Base-by-base conservation (phyloP, 1,140 invertebrate genomes). In the Diprion similis region DNA sequence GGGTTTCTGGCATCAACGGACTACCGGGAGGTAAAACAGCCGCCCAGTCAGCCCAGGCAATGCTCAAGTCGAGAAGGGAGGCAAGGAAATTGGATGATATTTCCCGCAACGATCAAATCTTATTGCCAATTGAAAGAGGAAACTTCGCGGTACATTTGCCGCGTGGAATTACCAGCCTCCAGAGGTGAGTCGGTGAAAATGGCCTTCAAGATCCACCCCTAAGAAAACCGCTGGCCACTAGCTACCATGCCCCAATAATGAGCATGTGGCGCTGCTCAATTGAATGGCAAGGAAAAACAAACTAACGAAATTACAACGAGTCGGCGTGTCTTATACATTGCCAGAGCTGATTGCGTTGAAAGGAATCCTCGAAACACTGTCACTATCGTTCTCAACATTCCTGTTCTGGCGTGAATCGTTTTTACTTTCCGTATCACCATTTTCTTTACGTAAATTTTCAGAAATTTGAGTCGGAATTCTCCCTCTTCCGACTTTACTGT, bases 81-180 rank as follows among this genome's bases (percentile, higher is more conserved):
- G 78, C 83, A 86, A 84, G 84, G 82, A 87, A 86, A 87, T 86
- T 87, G 86, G 84, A 86, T 82, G 85, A 86, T 84, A 86, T 87
- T 87, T 86, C 79, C 82, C 79, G 80, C 79, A 84, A 85, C 85
- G 83, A 87, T 87, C 83, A 86, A 85, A 85, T 86, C 82, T 87
- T 85, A 86, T 85, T 84, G 82, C 82, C 81, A 85, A 85, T 85
- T 83, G 82, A 85, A 86, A 85, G 82, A 84, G 82, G 79, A 86
- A 87, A 86, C 80, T 86, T 86, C 80, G 80, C 79, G 80, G 79
- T 82, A 84, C 82, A 82, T 86, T 86, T 85, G 78, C 78, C 67
- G 77, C 75, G 74, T 80, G 77, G 83, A 85, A 84, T 84, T 77
- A 80, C 79, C 80, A 74, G 47, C 70, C 72, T 72, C 71, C 71